Conservation (phyloP, 1,140 invertebrate species). For the Lerema accius region DNA sequence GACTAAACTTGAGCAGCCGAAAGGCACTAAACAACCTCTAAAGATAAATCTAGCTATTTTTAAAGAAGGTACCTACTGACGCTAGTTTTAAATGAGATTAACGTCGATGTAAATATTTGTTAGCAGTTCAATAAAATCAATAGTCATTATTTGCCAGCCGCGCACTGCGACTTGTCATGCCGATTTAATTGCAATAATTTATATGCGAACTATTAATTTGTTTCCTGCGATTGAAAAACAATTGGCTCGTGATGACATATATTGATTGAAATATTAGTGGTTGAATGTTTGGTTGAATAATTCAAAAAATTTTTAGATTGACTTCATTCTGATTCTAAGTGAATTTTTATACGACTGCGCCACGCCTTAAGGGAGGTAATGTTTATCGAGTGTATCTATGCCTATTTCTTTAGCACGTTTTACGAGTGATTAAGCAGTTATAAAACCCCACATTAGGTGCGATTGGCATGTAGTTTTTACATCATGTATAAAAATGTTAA, state of each 20-base stretch:
- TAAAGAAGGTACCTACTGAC: not conserved
- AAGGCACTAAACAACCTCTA: too few species aligned
- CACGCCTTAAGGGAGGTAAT: too few species aligned
- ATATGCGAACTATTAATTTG: slow-evolving; percentile 22
- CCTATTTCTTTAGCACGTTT: too few species aligned
- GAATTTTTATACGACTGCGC: too few species aligned
- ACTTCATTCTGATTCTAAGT: too few species aligned
- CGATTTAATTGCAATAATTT: slow-evolving; percentile 23
- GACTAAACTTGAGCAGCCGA: too few species aligned
- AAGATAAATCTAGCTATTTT: too few species aligned
- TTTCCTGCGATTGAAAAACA: slow-evolving; percentile 20
- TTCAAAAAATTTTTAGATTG: not conserved
- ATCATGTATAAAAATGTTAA: too few species aligned
- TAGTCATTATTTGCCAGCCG: slow-evolving; percentile 19
- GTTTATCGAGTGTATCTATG: too few species aligned
- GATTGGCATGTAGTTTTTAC: too few species aligned
- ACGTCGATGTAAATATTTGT: slow-evolving; percentile 7
- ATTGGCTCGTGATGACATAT: slow-evolving; percentile 2
- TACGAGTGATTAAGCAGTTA: too few species aligned
- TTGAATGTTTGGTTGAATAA: not conserved
- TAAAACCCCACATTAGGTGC: too few species aligned
- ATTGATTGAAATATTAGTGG: not conserved
- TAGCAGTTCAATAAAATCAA: slow-evolving; percentile 14
- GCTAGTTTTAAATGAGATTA: slow-evolving; percentile 4
- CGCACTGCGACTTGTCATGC: slow-evolving; percentile 10